Evolutionary conservation across 1,140 invertebrate species (phyloP), one percentile per base, ranked within the genome.

Genomic region (Odontomachus brunneus): DNA sequence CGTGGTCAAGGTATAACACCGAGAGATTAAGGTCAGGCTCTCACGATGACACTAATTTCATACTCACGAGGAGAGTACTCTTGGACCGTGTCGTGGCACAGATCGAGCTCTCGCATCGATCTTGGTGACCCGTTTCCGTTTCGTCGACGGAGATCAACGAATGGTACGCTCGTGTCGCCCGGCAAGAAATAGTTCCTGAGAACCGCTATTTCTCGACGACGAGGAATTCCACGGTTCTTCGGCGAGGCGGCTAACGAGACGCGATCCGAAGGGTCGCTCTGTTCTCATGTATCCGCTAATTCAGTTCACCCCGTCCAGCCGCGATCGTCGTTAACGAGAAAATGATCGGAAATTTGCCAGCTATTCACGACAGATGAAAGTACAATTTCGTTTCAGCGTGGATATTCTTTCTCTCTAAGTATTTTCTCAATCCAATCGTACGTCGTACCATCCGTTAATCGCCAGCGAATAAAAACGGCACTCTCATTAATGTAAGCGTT

Each of bases 21-120:
- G 81, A 83, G 44, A 84, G 69, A 87, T 84, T 82, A 86, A 80
- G 63, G 59, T 82, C 71, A 74, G 71, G 82, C 76, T 84, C 19
- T 84, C 62, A 60, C 74, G 82, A 73, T 74, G 67, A 73, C 69
- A 59, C 80, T 88, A 72, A 80, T 84, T 87, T 38, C 81, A 85
- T 88, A 88, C 87, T 88, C 86, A 88, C 87, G 78, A 74, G 51
- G 73, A 53, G 78, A 85, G 78, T 88, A 84, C 76, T 84, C 83
- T 84, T 83, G 83, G 86, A 85, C 83, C 75, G 76, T 85, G 86
- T 85, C 72, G 71, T 78, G 83, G 62, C 83, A 80, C 67, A 49
- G 67, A 85, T 83, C 65, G 53, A 78, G 75, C 71, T 65, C 48
- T 82, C 53, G 74, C 78, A 84, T 76, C 66, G 65, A 78, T 84